Conservation (phyloP, 1,140 invertebrate genomes). For the Leptonema lineaticorne region DNA sequence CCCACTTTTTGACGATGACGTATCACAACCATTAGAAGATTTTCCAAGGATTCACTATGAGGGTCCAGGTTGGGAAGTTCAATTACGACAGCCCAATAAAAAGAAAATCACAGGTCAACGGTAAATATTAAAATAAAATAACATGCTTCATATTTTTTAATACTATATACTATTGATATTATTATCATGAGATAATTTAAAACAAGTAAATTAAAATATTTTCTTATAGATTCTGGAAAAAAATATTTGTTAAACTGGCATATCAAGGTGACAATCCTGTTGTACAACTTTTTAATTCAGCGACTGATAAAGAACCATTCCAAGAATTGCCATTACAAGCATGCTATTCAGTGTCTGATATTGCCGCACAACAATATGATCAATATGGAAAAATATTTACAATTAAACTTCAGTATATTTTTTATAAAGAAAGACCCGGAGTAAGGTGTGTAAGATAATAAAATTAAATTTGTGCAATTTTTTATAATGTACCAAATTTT, state of each 20-base stretch:
- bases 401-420: constrained; percentile 96
- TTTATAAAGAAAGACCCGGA: constrained; percentile 97
- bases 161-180: neutral
- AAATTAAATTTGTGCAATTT: neutral
- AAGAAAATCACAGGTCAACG: constrained; percentile 96
- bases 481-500: constrained; percentile 12
- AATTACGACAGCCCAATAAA: constrained; percentile 92
- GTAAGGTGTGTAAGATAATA: constrained; percentile 58
- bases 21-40: constrained; percentile 88
- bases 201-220: neutral
- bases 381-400: constrained; percentile 99
- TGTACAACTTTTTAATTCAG: constrained; percentile 81
- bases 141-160: constrained; percentile 1
- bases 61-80: constrained; percentile 95
- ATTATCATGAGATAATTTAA: neutral
- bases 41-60: constrained; percentile 80
- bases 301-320: constrained; percentile 86
- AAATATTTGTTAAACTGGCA: constrained; percentile 83
- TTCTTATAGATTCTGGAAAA: constrained; percentile 90
- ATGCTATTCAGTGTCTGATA: constrained; percentile 89
- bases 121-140: constrained; percentile 44
- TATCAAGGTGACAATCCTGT: constrained; percentile 80
- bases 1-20: constrained; percentile 93
- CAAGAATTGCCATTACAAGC: constrained; percentile 91
- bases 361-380: constrained; percentile 96